phyloP scores from a whole-genome alignment of 1,140 invertebrate genomes.

The Drosophila nigrodunni region DNA sequence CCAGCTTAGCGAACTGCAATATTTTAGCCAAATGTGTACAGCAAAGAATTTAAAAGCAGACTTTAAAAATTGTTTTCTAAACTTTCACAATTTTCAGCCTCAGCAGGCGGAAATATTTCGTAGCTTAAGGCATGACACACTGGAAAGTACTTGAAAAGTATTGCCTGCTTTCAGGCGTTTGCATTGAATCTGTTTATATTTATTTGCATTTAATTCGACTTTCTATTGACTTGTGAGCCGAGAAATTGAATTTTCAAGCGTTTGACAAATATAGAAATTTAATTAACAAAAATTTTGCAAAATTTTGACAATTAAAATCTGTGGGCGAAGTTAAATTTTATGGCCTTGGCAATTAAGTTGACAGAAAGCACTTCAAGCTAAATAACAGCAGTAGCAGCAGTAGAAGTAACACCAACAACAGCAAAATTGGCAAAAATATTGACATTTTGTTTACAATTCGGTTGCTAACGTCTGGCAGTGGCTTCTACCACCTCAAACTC shows the following conservation, averaged over 20 bases:
- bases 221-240: constrained; percentile 30
- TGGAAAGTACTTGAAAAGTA: background rate
- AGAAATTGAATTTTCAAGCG: constrained; percentile 19
- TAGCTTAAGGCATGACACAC: no score
- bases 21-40: no score
- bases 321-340: constrained; percentile 22
- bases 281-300: constrained; percentile 36
- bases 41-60: no score
- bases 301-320: constrained; percentile 39
- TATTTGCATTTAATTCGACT: constrained; percentile 8
- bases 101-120: background rate
- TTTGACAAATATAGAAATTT: constrained; percentile 41
- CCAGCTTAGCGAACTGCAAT: no score
- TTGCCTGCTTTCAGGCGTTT: constrained; percentile 10
- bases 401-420: constrained; percentile 1
- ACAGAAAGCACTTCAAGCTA: constrained; percentile 11
- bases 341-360: constrained; percentile 36
- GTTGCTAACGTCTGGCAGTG: constrained; percentile 48
- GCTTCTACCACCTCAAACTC: background rate
- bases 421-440: constrained; percentile 27
- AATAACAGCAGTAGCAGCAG: constrained; percentile 7
- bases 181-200: background rate
- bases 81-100: no score
- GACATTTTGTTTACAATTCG: constrained; percentile 44
- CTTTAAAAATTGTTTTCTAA: no score